Evolutionary conservation across 35 echinoderm and acorn worm species (phyloP).

Genomic region (Stichopus chloronotus): DNA sequence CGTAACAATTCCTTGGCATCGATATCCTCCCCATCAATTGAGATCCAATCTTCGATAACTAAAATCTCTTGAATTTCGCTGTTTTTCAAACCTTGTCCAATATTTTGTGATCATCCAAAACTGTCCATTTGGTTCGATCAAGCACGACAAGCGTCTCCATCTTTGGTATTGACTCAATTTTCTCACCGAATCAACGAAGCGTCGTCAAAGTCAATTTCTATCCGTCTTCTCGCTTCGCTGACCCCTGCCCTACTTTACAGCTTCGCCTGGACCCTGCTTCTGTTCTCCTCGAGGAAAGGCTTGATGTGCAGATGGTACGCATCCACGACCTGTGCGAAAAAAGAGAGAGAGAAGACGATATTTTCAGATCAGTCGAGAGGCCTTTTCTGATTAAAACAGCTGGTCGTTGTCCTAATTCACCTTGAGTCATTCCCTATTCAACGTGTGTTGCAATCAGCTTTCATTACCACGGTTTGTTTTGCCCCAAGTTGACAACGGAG

Average conservation of each 20-base stretch:
- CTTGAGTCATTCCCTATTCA: background rate
- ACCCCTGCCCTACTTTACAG: background rate
- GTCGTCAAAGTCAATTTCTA: too few relatives aligned
- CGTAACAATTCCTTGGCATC: too few relatives aligned
- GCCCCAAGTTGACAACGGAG: background rate
- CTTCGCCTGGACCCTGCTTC: conserved; percentile 40
- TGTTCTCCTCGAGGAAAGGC: conserved; percentile 91
- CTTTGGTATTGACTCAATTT: too few relatives aligned
- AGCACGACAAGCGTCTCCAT: too few relatives aligned
- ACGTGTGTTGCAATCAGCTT: background rate
- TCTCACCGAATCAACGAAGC: too few relatives aligned
- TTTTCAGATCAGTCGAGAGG: background rate
- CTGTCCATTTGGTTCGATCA: too few relatives aligned
- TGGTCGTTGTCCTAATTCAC: background rate
- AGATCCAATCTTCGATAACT: too few relatives aligned
- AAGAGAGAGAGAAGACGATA: background rate
- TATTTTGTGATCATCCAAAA: too few relatives aligned
- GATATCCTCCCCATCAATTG: too few relatives aligned
- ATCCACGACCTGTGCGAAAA: conserved; percentile 70
- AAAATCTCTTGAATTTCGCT: too few relatives aligned
- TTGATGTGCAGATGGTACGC: conserved; percentile 78
- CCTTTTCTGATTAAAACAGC: background rate
- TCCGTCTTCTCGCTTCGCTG: too few relatives aligned
- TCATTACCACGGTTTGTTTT: background rate
- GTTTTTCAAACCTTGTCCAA: too few relatives aligned